Evolutionary conservation across 1,140 invertebrate genomes (phyloP).

Genomic region (Triops longicaudatus): DNA sequence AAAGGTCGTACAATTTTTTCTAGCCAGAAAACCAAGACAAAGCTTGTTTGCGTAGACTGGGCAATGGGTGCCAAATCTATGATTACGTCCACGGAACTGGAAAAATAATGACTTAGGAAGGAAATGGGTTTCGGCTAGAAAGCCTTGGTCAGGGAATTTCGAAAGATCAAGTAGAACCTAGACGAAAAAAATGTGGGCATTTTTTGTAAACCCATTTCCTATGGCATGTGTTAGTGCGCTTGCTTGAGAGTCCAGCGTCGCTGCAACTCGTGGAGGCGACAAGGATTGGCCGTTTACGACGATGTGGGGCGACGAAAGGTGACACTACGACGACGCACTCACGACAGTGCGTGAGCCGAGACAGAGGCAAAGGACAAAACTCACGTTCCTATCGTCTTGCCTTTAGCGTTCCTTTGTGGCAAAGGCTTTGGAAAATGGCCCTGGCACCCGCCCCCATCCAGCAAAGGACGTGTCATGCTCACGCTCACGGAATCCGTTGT

Average conservation of each 20-base stretch:
- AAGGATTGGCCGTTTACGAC: not conserved
- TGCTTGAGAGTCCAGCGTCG: not conserved
- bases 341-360: conserved; percentile 7
- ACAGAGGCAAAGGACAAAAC: not conserved
- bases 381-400: not conserved
- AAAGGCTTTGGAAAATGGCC: not conserved
- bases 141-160: not conserved
- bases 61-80: not conserved
- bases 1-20: not conserved
- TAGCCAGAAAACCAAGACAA: not conserved
- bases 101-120: conserved; percentile 12
- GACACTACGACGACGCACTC: conserved; percentile 9
- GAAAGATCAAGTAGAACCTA: not conserved
- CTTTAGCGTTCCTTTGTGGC: not conserved
- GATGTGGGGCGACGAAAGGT: not conserved
- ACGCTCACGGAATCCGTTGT: conserved; percentile 10
- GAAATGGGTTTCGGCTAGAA: conserved; percentile 1
- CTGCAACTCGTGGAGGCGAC: not conserved
- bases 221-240: not conserved
- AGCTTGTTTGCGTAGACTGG: not conserved
- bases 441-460: not conserved
- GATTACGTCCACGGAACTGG: conserved; percentile 4
- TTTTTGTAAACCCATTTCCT: not conserved
- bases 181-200: not conserved
- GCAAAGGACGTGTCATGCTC: conserved; percentile 9